Evolutionary conservation across 2,113 vertebrate genomes (phyloP), one percentile per base, ranked within the genome.

Genomic region (Xiphophorus hellerii): DNA sequence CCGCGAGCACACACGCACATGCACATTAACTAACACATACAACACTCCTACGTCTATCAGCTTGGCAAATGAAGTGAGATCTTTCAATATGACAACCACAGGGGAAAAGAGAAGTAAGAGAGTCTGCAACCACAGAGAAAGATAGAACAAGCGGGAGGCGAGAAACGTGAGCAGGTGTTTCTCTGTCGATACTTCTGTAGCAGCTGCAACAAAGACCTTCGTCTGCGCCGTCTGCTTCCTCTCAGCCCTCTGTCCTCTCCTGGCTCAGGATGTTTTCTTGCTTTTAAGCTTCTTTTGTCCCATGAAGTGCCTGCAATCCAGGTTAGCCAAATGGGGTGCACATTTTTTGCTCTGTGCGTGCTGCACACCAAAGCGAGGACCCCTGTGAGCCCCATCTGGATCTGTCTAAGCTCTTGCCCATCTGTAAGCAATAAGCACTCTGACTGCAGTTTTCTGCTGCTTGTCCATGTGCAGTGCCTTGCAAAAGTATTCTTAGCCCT

Each of bases 101-200:
- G 84, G 77, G 71, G 83, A 89, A 80, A 90, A 87, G 82, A 90
- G 82, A 90, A 86, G 88, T 90, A 84, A 86, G 79, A 69, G 83
- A 60, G 64, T 84, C 62, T 65, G 54, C 44, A 62, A 94, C 91
- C 93, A 35, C 92, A 84, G 76, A 74, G 74, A 72, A 44, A 74
- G 44, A 72, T 42, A 86, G 80, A 86, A 61, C 69, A 90, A 80
- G 81, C 79, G 65, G 78, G 80, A 89, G 85, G 83, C 82, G 71
- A 90, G 78, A 91, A 94, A 93, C 90, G 90, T 93, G 92, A 93
- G 91, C 93, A 92, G 92, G 90, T 92, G 91, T 76, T 62, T 87
- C 79, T 86, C n/a, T 44, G 84, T 83, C 81, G 84, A 22, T 74
- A 20, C 73, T 78, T 68, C 27, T 84, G 75, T 72, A 82, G 83